A percentile compares a stretch with the other conserved stretches of the same genome.
Conservation (phyloP, 2,113 vertebrate genomes). For the Tretioscincus oriximinensis region DNA sequence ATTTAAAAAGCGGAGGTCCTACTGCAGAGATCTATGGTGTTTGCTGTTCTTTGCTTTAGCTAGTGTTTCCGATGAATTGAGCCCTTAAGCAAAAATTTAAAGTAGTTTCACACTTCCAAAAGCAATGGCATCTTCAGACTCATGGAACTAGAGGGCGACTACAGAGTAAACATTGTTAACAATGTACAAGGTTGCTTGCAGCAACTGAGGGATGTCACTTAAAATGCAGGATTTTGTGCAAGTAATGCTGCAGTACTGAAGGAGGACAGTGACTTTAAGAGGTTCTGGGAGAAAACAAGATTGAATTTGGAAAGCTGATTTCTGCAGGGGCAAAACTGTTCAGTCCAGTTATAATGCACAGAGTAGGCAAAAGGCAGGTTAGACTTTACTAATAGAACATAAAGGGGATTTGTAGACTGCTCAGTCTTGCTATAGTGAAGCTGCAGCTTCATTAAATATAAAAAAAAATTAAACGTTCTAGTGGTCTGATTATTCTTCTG, state of each 20-base stretch:
- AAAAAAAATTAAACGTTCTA: no score
- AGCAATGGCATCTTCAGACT: not conserved
- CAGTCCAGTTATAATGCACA: no score
- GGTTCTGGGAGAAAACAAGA: not conserved
- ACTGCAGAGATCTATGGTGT: not conserved
- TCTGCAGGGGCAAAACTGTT: no score
- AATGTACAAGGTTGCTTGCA: not conserved
- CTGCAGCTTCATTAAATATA: no score
- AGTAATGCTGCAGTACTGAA: constrained; percentile 8
- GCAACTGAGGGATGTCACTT: not conserved
- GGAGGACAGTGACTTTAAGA: constrained; percentile 9
- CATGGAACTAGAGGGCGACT: not conserved
- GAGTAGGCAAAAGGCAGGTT: no score
- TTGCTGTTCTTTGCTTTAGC: not conserved
- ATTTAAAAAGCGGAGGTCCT: not conserved
- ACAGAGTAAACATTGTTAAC: not conserved
- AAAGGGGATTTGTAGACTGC: no score
- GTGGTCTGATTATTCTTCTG: no score
- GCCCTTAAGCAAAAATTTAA: not conserved
- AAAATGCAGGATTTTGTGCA: constrained; percentile 5
- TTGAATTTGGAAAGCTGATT: constrained; percentile 2
- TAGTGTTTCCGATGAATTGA: not conserved
- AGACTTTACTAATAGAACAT: no score
- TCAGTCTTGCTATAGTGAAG: no score
- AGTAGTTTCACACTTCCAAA: not conserved